Conservation (phyloP, 1,140 invertebrate species). For the Cephus cinctus region DNA sequence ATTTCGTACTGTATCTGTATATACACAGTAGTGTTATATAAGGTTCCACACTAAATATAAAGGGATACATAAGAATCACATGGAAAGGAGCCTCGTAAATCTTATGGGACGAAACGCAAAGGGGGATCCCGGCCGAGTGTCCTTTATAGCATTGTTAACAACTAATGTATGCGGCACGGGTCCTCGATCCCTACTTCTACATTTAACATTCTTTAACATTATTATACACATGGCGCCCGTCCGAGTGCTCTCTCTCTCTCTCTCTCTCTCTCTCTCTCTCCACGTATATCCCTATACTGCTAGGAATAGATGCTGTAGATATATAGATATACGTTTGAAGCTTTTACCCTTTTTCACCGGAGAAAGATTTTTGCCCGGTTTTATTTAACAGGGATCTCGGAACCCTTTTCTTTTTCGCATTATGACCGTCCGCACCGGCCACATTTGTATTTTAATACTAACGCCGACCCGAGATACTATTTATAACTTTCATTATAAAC, state of each 20-base stretch:
- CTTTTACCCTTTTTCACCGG: slow-evolving; percentile 19
- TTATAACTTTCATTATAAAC: background rate
- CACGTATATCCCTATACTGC: slow-evolving; percentile 30
- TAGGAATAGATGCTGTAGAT: slow-evolving; percentile 9
- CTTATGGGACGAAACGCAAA: slow-evolving; percentile 10
- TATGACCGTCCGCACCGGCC: background rate
- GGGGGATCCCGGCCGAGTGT: slow-evolving; percentile 45
- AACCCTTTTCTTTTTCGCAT: slow-evolving; percentile 21
- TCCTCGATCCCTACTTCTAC: slow-evolving; percentile 35
- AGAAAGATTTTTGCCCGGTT: slow-evolving; percentile 26
- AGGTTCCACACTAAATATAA: no score
- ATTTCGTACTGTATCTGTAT: no score
- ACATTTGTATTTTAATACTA: slow-evolving; percentile 5
- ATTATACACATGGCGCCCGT: slow-evolving; percentile 55
- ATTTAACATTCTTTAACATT: slow-evolving; percentile 57
- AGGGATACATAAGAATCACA: slow-evolving; percentile 40
- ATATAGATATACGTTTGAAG: no score
- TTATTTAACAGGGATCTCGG: slow-evolving; percentile 33
- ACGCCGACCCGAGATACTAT: background rate
- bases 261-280: slow-evolving; percentile 12
- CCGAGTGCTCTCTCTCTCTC: slow-evolving; percentile 21
- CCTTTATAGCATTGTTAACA: slow-evolving; percentile 59
- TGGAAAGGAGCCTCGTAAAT: slow-evolving; percentile 29
- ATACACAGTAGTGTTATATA: no score
- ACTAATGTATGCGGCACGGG: slow-evolving; percentile 53